phyloP scores from a whole-genome alignment of 2,888 invertebrate genomes.

The Pogonocherus hispidulus region DNA sequence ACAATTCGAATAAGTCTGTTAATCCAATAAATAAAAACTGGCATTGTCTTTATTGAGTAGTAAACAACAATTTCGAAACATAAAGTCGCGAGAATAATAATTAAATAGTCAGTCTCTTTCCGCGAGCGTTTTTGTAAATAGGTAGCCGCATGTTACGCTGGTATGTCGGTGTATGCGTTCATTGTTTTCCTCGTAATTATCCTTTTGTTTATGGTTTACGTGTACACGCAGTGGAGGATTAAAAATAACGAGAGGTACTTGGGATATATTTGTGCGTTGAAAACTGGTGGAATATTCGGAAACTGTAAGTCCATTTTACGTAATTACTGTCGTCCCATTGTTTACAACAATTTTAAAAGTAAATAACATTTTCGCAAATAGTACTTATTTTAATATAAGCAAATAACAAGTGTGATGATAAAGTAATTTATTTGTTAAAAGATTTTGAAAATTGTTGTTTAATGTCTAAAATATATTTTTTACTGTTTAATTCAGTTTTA shows the following conservation, averaged over 20 bases:
- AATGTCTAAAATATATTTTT: background rate
- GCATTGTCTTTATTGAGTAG: conserved; percentile 8
- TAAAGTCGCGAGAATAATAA: conserved; percentile 21
- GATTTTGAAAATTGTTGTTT: background rate
- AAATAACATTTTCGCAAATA: background rate
- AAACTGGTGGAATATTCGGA: conserved; percentile 4
- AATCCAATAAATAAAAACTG: conserved; percentile 2
- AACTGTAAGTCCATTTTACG: conserved; percentile 26
- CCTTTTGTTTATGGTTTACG: conserved; percentile 39
- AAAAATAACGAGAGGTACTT: conserved; percentile 37
- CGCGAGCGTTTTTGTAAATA: conserved; percentile 22
- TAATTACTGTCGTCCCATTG: background rate
- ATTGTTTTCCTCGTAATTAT: conserved; percentile 19
- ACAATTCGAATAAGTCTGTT: background rate
- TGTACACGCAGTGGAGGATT: conserved; percentile 44
- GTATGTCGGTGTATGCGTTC: conserved; percentile 24
- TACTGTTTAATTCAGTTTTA: background rate
- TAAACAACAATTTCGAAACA: conserved; percentile 21
- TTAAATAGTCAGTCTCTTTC: conserved; percentile 13
- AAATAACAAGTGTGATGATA: background rate
- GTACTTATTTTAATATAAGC: background rate
- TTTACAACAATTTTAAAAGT: background rate
- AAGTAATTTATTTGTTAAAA: background rate
- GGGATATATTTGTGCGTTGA: conserved; percentile 30
- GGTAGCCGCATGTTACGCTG: conserved; percentile 10